Evolutionary conservation across 1,140 invertebrate species (phyloP).

Genomic region (Charaxes varanes): DNA sequence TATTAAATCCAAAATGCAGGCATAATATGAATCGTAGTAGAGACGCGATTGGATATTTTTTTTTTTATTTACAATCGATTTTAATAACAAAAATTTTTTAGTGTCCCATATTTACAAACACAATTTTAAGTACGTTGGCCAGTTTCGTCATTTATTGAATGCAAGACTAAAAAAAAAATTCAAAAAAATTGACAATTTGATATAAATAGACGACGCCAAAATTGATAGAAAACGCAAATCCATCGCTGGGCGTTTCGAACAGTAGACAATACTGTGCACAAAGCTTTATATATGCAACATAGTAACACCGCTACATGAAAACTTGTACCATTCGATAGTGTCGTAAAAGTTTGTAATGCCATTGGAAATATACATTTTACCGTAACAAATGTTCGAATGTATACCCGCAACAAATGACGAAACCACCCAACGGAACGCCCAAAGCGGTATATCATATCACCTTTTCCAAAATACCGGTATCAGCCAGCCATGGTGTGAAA

Average conservation of each 20-base stretch:
- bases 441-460: constrained; percentile 9
- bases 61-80: constrained; percentile 4
- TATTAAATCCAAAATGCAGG: constrained; percentile 10
- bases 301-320: no score
- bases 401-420: neutral
- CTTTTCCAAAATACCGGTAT: constrained; percentile 5
- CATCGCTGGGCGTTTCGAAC: no score
- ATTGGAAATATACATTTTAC: no score
- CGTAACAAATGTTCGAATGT: neutral
- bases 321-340: no score
- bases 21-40: constrained; percentile 5
- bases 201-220: no score
- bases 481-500: neutral
- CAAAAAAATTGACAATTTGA: constrained; percentile 3
- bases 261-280: no score
- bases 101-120: constrained; percentile 19
- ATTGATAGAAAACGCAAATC: no score
- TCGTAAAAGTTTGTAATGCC: no score
- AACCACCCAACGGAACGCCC: constrained; percentile 2
- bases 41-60: constrained; percentile 14
- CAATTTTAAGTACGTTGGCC: constrained; percentile 3
- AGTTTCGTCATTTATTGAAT: constrained; percentile 4
- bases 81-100: constrained; percentile 4
- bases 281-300: no score
- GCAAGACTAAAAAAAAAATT: constrained; percentile 1